Base-by-base conservation (phyloP, 1,140 invertebrate genomes). In the Glossosoma conforme region DNA sequence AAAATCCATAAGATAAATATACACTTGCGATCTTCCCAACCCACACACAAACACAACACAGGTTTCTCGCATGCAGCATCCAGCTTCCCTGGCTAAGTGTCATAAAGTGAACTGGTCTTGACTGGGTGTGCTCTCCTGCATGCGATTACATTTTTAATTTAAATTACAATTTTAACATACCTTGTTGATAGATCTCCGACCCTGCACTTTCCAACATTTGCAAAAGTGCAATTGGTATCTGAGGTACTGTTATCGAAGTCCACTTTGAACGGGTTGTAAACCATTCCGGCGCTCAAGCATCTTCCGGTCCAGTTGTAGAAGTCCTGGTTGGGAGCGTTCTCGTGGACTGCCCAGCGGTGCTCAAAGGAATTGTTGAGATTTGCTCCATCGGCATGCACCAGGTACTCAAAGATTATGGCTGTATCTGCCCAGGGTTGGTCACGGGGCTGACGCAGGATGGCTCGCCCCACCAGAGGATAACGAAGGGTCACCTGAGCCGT, bases 241-340 rank as follows among this genome's bases (percentile, higher is more conserved):
- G 67, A 68, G 20, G 72, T 68, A 2, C 69, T 63, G 36, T 69
- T 65, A 56, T 76, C 72, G 46, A 72, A 70, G 49, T 69, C 70
- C 60, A 93, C 82, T 52, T 83, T 81, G 59, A 84, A 84, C 0
- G 92, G 91, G 74, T 96, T 92, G 61, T 78, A 93, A 46, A 87
- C 74, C 3, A 65, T 61, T n/a, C 87, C 89, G 3, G 89, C 79
- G 58, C 88, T 92, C 2, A 89, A 66, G 67, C 91, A 95, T 36
- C 93, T 72, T 44, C 76, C 81, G 35, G 83, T 86, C 91, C 91
- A 95, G 64, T 93, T 90, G 63, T 93, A 93, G 64, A 89, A 95
- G 67, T 97, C 93, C 58, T 81, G 56, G 21, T 69, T 69, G 0
- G 80, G 81, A 0, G 80, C 65, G 30, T 66, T 62, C 47, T 75